Conservation (phyloP, 2,888 invertebrate species). For the Dryobotodes eremita region DNA sequence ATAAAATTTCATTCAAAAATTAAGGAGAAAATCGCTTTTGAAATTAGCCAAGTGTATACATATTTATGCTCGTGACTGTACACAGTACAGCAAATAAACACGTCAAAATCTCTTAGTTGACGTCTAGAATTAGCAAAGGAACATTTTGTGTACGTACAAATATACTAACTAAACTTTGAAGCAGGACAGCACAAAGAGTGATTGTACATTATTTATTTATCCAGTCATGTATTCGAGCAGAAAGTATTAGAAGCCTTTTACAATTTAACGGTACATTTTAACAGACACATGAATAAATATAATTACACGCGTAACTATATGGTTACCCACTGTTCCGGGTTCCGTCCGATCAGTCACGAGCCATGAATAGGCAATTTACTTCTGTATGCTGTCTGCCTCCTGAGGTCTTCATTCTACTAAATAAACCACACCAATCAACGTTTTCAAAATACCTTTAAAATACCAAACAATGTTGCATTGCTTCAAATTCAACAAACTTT, state of each 20-base stretch:
- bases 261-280: constrained; percentile 59
- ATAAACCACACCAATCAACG: constrained; percentile 75
- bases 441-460: constrained; percentile 73
- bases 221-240: constrained; percentile 51
- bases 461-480: constrained; percentile 65
- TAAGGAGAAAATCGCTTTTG: too few relatives aligned
- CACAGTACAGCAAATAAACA: neutral
- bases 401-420: constrained; percentile 71
- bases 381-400: constrained; percentile 67
- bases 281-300: constrained; percentile 63
- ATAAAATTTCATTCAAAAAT: too few relatives aligned
- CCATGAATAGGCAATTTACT: constrained; percentile 84
- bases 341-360: constrained; percentile 67
- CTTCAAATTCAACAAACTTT: constrained; percentile 44
- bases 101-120: neutral
- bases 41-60: too few relatives aligned
- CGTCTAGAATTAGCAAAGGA: constrained; percentile 19
- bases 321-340: constrained; percentile 77
- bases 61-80: too few relatives aligned
- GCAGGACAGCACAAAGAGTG: constrained; percentile 46
- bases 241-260: constrained; percentile 57
- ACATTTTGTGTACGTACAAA: neutral
- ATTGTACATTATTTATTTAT: constrained; percentile 49
- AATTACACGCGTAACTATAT: constrained; percentile 77
- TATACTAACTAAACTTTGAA: constrained; percentile 26